These are phyloP conservation scores for Sebastolobus altivelis DNA, from an alignment of 2,797 vertebrate genomes.

Conservation along the genomic window DNA sequence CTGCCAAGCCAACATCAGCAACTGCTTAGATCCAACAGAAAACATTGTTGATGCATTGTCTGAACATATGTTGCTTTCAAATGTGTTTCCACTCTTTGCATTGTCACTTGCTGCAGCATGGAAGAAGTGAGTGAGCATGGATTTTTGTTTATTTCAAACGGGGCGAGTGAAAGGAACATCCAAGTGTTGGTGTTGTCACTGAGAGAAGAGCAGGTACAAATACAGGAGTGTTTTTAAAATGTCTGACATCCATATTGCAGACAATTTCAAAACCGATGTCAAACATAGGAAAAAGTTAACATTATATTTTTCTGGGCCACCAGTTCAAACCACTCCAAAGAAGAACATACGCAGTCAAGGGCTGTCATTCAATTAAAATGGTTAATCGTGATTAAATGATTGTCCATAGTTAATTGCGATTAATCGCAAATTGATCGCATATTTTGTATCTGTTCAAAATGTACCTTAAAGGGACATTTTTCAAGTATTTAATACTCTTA, in stretches of 20 bases:
- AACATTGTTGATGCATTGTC: neutral
- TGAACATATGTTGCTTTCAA: constrained; percentile 17
- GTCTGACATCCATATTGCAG: constrained; percentile 10
- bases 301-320: neutral
- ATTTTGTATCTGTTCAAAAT: no score
- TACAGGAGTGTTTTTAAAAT: neutral
- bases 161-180: constrained; percentile 9
- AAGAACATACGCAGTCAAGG: no score
- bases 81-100: neutral
- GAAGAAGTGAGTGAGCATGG: neutral
- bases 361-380: no score
- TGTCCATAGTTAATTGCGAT: no score
- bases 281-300: neutral
- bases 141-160: constrained; percentile 12
- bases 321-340: neutral
- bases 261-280: neutral
- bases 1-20: constrained; percentile 15
- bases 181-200: neutral
- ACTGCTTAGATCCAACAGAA: neutral
- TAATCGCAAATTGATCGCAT: no score
- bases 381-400: no score
- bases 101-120: neutral
- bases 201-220: neutral
- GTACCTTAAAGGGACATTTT: no score
- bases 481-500: no score